Evolutionary conservation across 2,797 vertebrate species (phyloP).

Genomic region (Xenentodon cancila): DNA sequence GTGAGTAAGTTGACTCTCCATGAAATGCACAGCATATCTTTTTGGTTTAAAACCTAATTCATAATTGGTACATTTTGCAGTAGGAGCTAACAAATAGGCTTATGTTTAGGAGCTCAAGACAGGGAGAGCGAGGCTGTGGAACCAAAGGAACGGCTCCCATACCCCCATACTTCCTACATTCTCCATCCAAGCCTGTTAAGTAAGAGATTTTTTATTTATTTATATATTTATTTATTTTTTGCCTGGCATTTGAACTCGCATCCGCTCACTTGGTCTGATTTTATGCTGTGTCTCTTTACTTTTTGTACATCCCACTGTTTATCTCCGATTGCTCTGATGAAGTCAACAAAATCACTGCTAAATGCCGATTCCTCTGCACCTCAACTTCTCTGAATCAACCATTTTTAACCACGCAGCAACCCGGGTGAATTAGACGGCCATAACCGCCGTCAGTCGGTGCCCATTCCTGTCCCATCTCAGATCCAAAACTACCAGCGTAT

Average conservation of each 20-base stretch:
- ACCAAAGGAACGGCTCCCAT: conserved; percentile 82
- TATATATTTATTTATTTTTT: too few species aligned
- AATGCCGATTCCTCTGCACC: background rate
- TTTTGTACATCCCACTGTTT: background rate
- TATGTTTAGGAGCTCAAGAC: conserved; percentile 79
- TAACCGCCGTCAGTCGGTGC: conserved; percentile 84
- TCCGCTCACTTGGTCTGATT: background rate
- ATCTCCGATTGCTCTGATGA: background rate
- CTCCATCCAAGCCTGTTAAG: conserved; percentile 85
- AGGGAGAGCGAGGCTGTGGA: conserved; percentile 77
- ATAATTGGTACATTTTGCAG: background rate
- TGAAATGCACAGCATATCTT: background rate
- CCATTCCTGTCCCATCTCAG: conserved; percentile 95
- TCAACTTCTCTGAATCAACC: conserved; percentile 3
- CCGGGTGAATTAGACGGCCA: conserved; percentile 73
- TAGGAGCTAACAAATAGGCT: conserved; percentile 4
- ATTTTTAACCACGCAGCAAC: conserved; percentile 68
- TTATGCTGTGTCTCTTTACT: background rate
- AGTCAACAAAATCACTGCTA: background rate
- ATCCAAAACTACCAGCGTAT: conserved; percentile 94
- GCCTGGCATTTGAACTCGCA: background rate
- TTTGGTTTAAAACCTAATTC: background rate
- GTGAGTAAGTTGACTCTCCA: conserved; percentile 77
- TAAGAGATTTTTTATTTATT: conserved; percentile 66
- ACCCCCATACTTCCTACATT: conserved; percentile 80